Conservation (phyloP, 2,797 vertebrate genomes). For the Pseudotriccus pelzelni region DNA sequence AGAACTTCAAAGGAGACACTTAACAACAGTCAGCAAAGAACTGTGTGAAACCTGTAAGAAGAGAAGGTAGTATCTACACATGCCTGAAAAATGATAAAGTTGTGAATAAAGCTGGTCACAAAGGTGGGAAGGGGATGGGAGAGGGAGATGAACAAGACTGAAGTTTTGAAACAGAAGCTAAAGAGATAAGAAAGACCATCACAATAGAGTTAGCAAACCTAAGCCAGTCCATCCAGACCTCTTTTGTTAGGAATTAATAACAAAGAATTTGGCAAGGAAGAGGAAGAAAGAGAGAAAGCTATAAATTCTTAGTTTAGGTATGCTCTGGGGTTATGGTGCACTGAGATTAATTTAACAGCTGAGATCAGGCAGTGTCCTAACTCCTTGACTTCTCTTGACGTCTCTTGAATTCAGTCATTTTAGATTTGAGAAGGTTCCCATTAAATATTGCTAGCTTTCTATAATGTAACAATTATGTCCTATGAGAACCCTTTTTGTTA, state of each 20-base stretch:
- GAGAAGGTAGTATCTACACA: background rate
- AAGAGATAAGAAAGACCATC: background rate
- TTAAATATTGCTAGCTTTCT: background rate
- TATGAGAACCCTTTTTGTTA: background rate
- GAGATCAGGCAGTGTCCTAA: background rate
- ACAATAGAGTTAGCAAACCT: background rate
- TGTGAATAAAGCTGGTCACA: background rate
- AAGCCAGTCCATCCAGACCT: background rate
- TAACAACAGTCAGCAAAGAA: background rate
- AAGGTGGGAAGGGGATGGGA: background rate
- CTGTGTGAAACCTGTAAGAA: background rate
- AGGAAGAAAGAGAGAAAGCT: background rate
- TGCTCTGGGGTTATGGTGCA: background rate
- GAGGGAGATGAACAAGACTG: background rate
- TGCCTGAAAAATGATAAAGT: background rate
- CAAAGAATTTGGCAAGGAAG: background rate
- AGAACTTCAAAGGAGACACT: background rate
- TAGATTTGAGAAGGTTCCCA: background rate
- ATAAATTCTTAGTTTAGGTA: background rate
- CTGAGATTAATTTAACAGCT: background rate
- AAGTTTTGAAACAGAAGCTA: background rate
- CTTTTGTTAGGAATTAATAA: background rate
- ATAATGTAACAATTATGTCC: background rate
- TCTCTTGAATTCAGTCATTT: background rate
- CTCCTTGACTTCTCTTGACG: background rate